Base-by-base conservation (phyloP, 2,113 vertebrate genomes). In the Nanorana parkeri region DNA sequence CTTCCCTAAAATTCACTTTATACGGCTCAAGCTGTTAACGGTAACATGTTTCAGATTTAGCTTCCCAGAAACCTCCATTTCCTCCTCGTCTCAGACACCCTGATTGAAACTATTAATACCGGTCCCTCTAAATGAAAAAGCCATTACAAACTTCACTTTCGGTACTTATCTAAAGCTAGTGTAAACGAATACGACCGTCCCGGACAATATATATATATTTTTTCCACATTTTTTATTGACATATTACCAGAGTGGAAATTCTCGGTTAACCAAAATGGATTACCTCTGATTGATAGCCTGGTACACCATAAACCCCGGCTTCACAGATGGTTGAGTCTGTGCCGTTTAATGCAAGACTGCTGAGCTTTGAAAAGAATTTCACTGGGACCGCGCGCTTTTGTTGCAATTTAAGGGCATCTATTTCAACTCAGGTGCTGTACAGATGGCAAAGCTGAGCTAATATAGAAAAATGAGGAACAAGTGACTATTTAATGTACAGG, bases 381-480 rank as follows among this genome's bases (percentile, higher is more conserved):
- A 84, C 77, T 87, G 74, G n/a, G 21, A 69, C 86, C 84, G 85
- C 76, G 87, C 89, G 77, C 83, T 88, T 84, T 15, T 85, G 77
- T 47, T 88, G 74, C 32, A 66, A 86, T 88, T 69, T 85, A 90
- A 91, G 92, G 91, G 89, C 91, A 88, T 92, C 88, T 87, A 89
- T 89, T 94, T 91, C 92, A 91, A 87, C 78, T 90, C 91, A 91
- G 92, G 93, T 95, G 91, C 87, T 88, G 89, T 96, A 89, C 96
- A 98, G 95, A 96, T 98, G 96, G 96, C 87, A 93, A 92, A 93
- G 91, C 93, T 89, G 92, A 93, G 89, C 92, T 95, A 95, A 98
- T 95, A 91, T 89, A 94, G 94, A 97, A 95, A 96, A 95, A 96
- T 95, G 91, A 93, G 93, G 90, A 92, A 91, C 92, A 91, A 95